Base-by-base conservation (phyloP, 30 jellyfish, hydroid and myxozoan species). In the Sanderia malayensis region DNA sequence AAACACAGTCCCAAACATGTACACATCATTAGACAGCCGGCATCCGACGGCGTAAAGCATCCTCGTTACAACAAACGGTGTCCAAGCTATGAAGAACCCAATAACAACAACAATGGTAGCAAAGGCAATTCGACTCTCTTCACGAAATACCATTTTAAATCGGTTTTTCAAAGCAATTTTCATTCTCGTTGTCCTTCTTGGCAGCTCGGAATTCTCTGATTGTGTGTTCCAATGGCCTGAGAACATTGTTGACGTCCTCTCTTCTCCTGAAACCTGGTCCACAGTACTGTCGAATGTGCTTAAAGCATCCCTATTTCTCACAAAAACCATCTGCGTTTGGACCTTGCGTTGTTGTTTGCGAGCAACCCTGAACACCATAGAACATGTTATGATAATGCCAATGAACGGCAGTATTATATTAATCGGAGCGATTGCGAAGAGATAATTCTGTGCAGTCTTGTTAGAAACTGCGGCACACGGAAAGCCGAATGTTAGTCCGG, bases 61-160 rank as follows among this genome's bases (percentile, higher is more conserved):
- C 47, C 94, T 8, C 2, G 94, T 44, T 10, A 82, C 70, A 1
- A 70, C 25, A 61, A 34, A 82, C 18, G 94, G 94, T 33, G 62
- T 34, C 86, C 86, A 71, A 28, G 94, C 94, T 4, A 82, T 31
- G 44, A 82, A 19, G 57, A 82, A 70, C 3, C 94, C 94, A 17
- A 71, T 23, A 10, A 49, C 94, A 11, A 82, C 94, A 15, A 76
- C 82, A 3, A 82, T 20, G 9, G 86, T 71, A 18, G 94, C 86
- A 41, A 82, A 82, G 15, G 94, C 61, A 6, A 71, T 82, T n/a
- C 78, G 73, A 2, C 71, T 75, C 67, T 82, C 94, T 47, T 82
- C 86, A 27, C 86, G 80, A 61, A 82, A 82, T 60, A 46, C 67
- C 68, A 63, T 31, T 9, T 34, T 37, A 63, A 28, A 11, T 18